Percentiles rank a stretch among this genome's conserved stretches.
Conservation (phyloP, 2,888 invertebrate species). For the Pseudanteris insignis region DNA sequence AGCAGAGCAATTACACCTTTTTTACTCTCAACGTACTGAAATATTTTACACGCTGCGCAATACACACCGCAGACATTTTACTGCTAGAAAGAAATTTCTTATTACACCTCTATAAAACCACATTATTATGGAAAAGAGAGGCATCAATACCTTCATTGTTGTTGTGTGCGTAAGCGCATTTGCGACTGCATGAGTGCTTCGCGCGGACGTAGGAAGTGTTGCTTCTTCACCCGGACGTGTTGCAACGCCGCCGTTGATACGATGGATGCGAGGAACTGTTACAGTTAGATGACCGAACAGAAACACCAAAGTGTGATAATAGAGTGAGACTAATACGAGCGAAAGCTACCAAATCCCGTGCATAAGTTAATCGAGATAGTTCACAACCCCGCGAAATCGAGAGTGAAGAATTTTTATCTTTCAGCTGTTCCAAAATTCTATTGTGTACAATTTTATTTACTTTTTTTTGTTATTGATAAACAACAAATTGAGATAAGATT, state of each 20-base stretch:
- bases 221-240: constrained; percentile 49
- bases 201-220: constrained; percentile 36
- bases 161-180: constrained; percentile 42
- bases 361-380: constrained; percentile 17
- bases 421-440: no score
- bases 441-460: no score
- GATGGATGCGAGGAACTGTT: constrained; percentile 41
- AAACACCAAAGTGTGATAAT: constrained; percentile 45
- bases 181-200: constrained; percentile 35
- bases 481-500: no score
- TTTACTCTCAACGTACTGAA: no score
- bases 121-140: constrained; percentile 17
- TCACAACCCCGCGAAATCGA: constrained; percentile 51
- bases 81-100: constrained; percentile 13
- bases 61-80: not conserved
- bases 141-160: constrained; percentile 41
- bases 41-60: not conserved
- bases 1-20: no score
- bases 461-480: no score
- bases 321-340: constrained; percentile 51
- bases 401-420: no score
- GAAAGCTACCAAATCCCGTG: constrained; percentile 48
- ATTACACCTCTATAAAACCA: constrained; percentile 11
- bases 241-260: constrained; percentile 33
- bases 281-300: constrained; percentile 54